phyloP scores from a whole-genome alignment of 2,888 invertebrate genomes.

The Agrilus mali region DNA sequence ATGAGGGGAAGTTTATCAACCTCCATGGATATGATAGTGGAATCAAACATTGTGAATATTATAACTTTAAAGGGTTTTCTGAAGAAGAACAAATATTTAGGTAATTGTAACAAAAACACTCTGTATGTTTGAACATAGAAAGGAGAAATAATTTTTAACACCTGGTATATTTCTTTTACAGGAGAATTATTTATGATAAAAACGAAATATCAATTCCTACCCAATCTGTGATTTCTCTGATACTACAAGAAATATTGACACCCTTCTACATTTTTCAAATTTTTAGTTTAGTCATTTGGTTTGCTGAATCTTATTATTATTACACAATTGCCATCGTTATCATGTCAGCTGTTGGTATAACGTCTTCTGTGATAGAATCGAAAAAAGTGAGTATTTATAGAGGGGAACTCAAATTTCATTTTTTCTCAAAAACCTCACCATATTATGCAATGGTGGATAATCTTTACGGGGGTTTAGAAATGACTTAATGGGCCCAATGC shows the following conservation, averaged over 20 bases:
- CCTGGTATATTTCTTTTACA: slow-evolving; percentile 30
- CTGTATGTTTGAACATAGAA: neutral
- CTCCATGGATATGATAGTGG: slow-evolving; percentile 63
- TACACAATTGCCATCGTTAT: slow-evolving; percentile 76
- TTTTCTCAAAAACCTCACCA: no score
- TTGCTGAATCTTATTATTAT: slow-evolving; percentile 75
- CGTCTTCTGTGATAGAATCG: slow-evolving; percentile 74
- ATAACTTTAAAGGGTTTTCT: slow-evolving; percentile 46
- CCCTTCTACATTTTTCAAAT: slow-evolving; percentile 95
- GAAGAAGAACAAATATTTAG: slow-evolving; percentile 47
- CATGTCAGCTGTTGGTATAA: slow-evolving; percentile 73
- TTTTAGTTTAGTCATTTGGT: slow-evolving; percentile 82
- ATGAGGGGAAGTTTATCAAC: slow-evolving; percentile 51
- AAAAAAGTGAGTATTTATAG: slow-evolving; percentile 47
- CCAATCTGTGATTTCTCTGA: slow-evolving; percentile 55
- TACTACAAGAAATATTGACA: slow-evolving; percentile 76
- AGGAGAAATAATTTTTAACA: no score
- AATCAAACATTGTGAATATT: slow-evolving; percentile 48
- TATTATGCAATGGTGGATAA: no score
- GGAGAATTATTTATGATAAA: slow-evolving; percentile 66
- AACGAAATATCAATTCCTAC: slow-evolving; percentile 78
- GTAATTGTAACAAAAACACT: slow-evolving; percentile 27
- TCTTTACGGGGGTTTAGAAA: no score
- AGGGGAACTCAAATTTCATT: neutral
- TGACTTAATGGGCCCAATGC: no score